Percentiles rank a stretch among this genome's conserved stretches.
phyloP scores from a whole-genome alignment of 35 echinoderm and acorn worm species.

The Heliocidaris erythrogramma region DNA sequence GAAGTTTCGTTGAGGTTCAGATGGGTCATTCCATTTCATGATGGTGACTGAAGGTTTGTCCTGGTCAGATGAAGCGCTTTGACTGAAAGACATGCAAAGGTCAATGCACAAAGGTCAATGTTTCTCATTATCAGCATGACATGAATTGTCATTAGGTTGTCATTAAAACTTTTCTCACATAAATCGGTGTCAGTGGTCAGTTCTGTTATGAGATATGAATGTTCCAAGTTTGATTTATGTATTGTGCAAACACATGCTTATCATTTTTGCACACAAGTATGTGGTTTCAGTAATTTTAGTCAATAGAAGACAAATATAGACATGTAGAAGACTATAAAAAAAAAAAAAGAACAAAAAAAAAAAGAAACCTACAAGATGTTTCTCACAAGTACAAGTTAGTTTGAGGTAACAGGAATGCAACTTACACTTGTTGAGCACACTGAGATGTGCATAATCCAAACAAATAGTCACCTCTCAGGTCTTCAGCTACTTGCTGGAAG shows the following conservation, averaged over 20 bases:
- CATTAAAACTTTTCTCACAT: background rate
- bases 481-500: constrained; percentile 28
- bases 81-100: background rate
- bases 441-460: constrained; percentile 25
- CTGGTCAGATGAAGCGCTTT: background rate
- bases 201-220: too few species aligned
- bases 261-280: too few species aligned
- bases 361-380: background rate
- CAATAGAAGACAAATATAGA: background rate
- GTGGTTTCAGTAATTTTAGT: background rate
- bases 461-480: background rate
- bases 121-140: background rate
- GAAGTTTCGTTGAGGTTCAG: constrained; percentile 7
- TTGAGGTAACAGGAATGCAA: background rate
- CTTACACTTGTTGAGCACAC: constrained; percentile 47
- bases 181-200: too few species aligned
- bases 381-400: background rate
- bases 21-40: constrained; percentile 46
- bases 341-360: background rate
- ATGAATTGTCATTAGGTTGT: background rate
- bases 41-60: background rate
- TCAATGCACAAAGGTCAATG: background rate
- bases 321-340: background rate
- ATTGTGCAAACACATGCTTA: too few species aligned
- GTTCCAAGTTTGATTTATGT: too few species aligned